These are phyloP conservation scores for Enteromius trimaculatus DNA, from an alignment of 2,797 vertebrate genomes.

Conservation along the genomic window DNA sequence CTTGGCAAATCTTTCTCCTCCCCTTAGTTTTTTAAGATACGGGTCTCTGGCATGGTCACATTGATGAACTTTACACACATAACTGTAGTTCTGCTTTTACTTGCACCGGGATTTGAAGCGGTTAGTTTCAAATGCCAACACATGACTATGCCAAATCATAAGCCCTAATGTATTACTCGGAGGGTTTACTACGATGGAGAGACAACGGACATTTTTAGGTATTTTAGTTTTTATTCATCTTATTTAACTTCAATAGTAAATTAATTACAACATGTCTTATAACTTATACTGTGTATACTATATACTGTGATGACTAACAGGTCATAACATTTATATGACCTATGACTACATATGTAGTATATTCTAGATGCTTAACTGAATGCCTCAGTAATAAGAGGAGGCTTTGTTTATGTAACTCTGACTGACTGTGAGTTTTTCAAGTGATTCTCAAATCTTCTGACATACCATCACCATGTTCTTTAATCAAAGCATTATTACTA, in stretches of 20 bases:
- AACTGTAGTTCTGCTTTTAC: slow-evolving; percentile 11
- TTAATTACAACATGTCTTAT: slow-evolving; percentile 1
- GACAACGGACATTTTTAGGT: slow-evolving; percentile 38
- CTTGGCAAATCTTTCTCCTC: slow-evolving; percentile 26
- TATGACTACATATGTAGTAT: neutral
- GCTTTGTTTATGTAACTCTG: neutral
- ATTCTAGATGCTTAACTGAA: neutral
- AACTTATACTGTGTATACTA: no score
- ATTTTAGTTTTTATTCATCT: slow-evolving; percentile 22
- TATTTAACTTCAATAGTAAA: slow-evolving; percentile 6
- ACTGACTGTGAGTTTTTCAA: neutral
- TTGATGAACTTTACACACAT: neutral
- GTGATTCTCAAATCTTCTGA: neutral
- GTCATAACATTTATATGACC: neutral
- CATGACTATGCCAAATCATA: slow-evolving; percentile 19
- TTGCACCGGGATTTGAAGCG: neutral
- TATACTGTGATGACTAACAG: neutral
- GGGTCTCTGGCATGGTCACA: neutral
- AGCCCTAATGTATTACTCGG: slow-evolving; percentile 37
- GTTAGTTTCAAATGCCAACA: neutral
- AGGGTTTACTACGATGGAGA: neutral
- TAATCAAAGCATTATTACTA: neutral
- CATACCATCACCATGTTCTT: neutral
- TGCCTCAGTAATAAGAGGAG: neutral
- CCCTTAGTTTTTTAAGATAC: slow-evolving; percentile 23